phyloP scores from a whole-genome alignment of 2,113 vertebrate species.

The Arizona elegans region DNA sequence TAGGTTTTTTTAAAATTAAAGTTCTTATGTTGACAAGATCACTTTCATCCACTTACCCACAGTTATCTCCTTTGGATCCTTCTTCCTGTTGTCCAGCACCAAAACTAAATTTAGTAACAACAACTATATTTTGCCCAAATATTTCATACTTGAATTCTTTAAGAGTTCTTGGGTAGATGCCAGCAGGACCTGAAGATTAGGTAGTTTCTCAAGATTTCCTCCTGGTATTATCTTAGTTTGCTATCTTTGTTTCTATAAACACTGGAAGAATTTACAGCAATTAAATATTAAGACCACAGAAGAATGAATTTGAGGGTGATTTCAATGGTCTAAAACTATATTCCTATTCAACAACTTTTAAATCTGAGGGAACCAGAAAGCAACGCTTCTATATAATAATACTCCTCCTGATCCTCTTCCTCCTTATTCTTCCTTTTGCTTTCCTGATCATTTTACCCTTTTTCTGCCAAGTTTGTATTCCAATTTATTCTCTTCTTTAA shows the following conservation, averaged over 20 bases:
- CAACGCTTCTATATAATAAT: neutral
- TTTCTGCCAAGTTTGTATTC: neutral
- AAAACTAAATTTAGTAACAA: neutral
- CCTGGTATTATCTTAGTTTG: neutral
- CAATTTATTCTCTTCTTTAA: neutral
- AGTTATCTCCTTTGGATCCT: neutral
- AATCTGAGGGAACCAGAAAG: neutral
- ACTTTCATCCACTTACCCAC: neutral
- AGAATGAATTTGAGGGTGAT: neutral
- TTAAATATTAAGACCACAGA: neutral
- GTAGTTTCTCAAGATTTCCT: neutral
- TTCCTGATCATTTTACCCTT: neutral
- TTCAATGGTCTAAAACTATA: neutral
- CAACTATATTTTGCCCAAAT: neutral
- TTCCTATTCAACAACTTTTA: neutral
- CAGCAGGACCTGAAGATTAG: neutral
- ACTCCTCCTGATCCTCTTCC: neutral
- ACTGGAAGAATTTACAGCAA: neutral
- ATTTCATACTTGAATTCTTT: neutral
- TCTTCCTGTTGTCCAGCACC: neutral
- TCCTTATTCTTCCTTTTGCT: neutral
- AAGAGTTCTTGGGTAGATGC: neutral
- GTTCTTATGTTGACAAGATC: neutral
- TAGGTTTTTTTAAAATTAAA: neutral
- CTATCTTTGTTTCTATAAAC: neutral